Base-by-base conservation (phyloP, 1,140 invertebrate species). In the Brachystomella parvula region DNA sequence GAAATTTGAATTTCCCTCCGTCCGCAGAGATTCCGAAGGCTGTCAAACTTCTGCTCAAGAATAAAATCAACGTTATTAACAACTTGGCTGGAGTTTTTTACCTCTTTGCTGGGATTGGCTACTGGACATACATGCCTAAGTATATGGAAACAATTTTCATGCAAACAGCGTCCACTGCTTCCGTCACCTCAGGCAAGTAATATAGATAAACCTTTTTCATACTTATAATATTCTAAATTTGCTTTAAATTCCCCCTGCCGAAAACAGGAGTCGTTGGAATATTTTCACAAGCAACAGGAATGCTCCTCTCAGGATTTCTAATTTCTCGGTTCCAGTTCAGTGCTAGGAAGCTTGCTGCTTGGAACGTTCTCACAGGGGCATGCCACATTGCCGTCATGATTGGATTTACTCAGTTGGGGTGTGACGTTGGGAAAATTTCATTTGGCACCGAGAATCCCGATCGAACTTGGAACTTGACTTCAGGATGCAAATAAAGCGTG, bases 141-240 rank as follows among this genome's bases (percentile, higher is more conserved):
- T 89, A 88, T 65, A 86, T 89, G 61, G 87, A 89, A 76, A 84
- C 83, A 0, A 86, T 88, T 75, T 89, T 87, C 74, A 82, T 84
- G 67, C 84, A 87, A 71, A 86, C 87, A 17, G 85, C 87, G 1
- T 85, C 85, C 0, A 81, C 81, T 0, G 86, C 87, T 1, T 84
- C 84, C 30, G 75, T 87, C 60, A 83, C 87, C 6, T 87, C 86
- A 57, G 87, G 87, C 80, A 76, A 70, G 60, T 30, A 15, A 44
- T 2, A 44, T 53, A 32, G 17, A 61, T 17, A n/a, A 15, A 33
- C 49, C 12, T 19, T 53, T 53, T 15, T 53, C 21, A 53, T 6
- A 19, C 24, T 9, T 53, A 24, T 12, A 53, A 53, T 17, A 53
- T 24, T n/a, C 60, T 44, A 44, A 24, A 35, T 32, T 30, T 70